Evolutionary conservation across 2,888 invertebrate genomes (phyloP), one percentile per base, ranked within the genome.

Genomic region (Hoplodrina ambigua): DNA sequence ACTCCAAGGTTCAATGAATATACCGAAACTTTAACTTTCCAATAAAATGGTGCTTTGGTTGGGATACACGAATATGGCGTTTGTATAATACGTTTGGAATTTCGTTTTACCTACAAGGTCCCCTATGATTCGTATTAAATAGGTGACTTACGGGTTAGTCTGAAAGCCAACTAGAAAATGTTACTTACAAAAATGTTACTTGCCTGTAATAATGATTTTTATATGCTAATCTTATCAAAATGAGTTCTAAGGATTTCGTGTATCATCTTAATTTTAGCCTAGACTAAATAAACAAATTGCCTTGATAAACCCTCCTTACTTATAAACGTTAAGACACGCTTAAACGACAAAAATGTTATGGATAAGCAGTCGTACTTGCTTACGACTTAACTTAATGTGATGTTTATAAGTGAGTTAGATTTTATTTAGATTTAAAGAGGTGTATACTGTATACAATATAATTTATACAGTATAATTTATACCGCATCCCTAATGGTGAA

Each of bases 41-140:
- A 72, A 69, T 77, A 75, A 64, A 79, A 56, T 53, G 75, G 68
- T 81, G 86, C 89, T 91, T 91, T 91, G 91, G 90, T 90, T 88
- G 80, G 62, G 80, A 81, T 74, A 81, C 61, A 70, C 62, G 56
- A 80, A 79, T 83, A 87, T 86, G 85, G 87, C 86, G 79, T 79
- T 77, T 84, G 75, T 81, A 85, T 81, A 64, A 76, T 77, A 83
- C 61, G 66, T 86, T 86, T 78, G 72, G 68, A 72, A 80, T 82
- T 83, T 66, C 66, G 67, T 83, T 85, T 85, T 77, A 75, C 65
- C 80, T 88, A 88, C 78, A 80, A 87, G 89, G 89, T 90, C 88
- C 90, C 86, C 87, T 89, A 88, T 72, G 75, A 76, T 87, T 82
- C 58, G 66, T 82, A 79, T 78, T 69, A 68, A 66, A 66, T 79